phyloP scores from a whole-genome alignment of 1,140 invertebrate species.

The Babylonia areolata region DNA sequence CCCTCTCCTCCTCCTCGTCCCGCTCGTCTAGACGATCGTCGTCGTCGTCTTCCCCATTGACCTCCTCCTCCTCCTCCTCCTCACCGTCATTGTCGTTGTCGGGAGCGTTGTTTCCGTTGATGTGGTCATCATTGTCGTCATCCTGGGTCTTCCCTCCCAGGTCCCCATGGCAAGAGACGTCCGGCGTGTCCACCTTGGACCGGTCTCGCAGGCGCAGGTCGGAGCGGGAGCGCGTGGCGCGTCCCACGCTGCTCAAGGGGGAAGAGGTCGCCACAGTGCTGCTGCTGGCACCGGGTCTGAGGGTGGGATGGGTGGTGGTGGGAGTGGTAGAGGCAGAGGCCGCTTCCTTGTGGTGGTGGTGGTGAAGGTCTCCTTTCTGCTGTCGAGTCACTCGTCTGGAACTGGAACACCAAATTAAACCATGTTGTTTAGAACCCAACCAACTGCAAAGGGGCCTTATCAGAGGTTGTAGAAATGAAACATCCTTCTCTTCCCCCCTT shows the following conservation, averaged over 20 bases:
- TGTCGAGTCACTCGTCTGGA: not conserved
- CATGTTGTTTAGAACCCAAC: too few relatives aligned
- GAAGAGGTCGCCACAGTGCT: conserved; percentile 15
- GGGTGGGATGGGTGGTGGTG: not conserved
- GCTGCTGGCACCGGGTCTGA: not conserved
- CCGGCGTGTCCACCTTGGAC: conserved; percentile 13
- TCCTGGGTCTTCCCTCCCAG: not conserved
- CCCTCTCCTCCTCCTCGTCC: not conserved
- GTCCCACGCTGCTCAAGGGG: not conserved
- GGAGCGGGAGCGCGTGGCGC: conserved; percentile 17
- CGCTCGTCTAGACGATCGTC: not conserved
- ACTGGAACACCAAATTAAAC: too few relatives aligned
- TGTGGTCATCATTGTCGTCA: not conserved
- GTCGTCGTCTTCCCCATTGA: not conserved
- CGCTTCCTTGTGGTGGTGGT: not conserved
- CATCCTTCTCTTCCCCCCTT: too few relatives aligned
- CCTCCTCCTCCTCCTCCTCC: not conserved
- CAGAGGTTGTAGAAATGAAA: too few relatives aligned
- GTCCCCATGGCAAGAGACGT: not conserved
- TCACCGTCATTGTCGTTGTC: not conserved
- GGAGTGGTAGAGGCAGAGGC: not conserved
- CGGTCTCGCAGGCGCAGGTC: conserved; percentile 19
- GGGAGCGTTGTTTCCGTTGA: not conserved
- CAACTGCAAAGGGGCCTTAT: too few relatives aligned
- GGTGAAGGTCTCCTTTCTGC: not conserved